phyloP scores from a whole-genome alignment of 1,140 invertebrate genomes.

The Diabrotica virgifera region DNA sequence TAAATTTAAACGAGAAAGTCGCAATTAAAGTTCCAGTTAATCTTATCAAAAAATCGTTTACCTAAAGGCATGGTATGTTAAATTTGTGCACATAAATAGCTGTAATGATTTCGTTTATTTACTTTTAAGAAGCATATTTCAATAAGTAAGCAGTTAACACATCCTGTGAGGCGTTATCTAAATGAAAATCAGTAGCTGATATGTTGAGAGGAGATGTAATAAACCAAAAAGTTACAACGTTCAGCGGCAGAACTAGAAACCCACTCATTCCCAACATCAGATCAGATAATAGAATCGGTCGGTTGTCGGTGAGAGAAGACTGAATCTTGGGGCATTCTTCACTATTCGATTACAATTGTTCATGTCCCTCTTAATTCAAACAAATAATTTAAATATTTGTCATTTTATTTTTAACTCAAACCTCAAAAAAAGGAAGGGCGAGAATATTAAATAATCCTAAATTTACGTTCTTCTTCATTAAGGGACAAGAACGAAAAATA shows the following conservation, averaged over 20 bases:
- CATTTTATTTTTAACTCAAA: too few species aligned
- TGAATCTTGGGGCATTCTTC: conserved; percentile 8
- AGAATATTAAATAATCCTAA: too few species aligned
- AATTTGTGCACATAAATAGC: neutral
- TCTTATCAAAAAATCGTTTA: too few species aligned
- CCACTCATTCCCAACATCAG: conserved; percentile 17
- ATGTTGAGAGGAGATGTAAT: conserved; percentile 16
- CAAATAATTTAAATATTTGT: too few species aligned
- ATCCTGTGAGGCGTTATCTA: conserved; percentile 14
- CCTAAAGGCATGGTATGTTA: too few species aligned
- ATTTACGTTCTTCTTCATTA: too few species aligned
- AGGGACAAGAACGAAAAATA: too few species aligned
- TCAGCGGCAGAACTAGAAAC: conserved; percentile 10
- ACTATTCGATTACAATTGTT: neutral
- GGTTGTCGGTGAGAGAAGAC: neutral
- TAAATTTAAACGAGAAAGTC: neutral
- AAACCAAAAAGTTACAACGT: conserved; percentile 15
- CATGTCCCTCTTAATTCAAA: too few species aligned
- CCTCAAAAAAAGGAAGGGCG: too few species aligned
- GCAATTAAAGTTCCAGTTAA: too few species aligned
- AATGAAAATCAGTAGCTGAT: conserved; percentile 21
- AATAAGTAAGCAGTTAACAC: conserved; percentile 12
- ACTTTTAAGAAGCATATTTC: conserved; percentile 9
- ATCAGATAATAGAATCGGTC: conserved; percentile 19
- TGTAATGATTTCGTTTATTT: conserved; percentile 10